Evolutionary conservation across 2,113 vertebrate species (phyloP), one percentile per base, ranked within the genome.

Genomic region (Phyllopteryx taeniolatus): DNA sequence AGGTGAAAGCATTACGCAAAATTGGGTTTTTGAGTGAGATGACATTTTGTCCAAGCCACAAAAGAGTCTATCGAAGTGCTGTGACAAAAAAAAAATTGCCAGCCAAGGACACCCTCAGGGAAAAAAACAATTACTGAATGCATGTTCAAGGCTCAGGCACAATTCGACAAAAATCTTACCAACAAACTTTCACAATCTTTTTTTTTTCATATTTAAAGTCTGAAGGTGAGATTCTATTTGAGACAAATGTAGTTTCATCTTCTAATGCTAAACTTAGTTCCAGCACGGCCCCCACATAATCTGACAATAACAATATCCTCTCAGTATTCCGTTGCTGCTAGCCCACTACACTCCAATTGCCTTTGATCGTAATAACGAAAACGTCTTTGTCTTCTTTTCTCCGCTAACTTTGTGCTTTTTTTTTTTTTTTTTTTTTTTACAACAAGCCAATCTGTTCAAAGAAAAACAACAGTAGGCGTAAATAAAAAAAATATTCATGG

Each of bases 1-100:
- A 83, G 71, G 73, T 81, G 60, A 83, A 76, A 78, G 67, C 70
- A 64, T 79, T 80, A 72, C 83, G 70, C 75, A 83, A 11, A 79
- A 89, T 78, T 39, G 15, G 78, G 72, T 63, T 60, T 76, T 74
- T 67, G 69, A 79, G 72, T 64, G 74, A 47, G 51, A 33, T 67
- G 68, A 71, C 71, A 78, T 86, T 83, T 83, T 83, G 0, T 78
- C 54, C 20, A 2, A 67, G 56, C 57, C 56, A 83, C 82, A 87
- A 83, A 74, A 49, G 67, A 68, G 76, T 74, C 56, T 73, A 39
- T 75, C 64, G 46, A 15, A 65, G 53, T 49, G 31, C 19, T 79
- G 46, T 67, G 64, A 12, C 74, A 62, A 14, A 22, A 14, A 27
- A 22, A 11, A 42, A 17, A 78, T 64, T 46, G 6, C 56, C 39